Conservation (phyloP, 1,140 invertebrate genomes). For the Scaptomyza hsui region DNA sequence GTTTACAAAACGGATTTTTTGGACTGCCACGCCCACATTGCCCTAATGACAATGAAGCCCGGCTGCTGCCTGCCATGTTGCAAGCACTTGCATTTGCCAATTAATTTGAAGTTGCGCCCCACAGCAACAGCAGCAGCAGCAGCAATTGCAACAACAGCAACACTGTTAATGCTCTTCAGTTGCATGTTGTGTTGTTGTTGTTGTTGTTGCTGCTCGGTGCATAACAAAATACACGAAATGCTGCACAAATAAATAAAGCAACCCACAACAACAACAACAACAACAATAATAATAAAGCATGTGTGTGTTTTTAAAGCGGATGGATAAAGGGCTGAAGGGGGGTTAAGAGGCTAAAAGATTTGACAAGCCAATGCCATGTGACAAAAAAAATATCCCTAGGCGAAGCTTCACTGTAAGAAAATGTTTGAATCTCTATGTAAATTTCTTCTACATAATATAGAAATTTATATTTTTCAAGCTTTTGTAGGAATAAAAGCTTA, state of each 20-base stretch:
- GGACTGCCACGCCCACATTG: slow-evolving; percentile 50
- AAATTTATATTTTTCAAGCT: too few relatives aligned
- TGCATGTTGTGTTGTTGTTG: slow-evolving; percentile 13
- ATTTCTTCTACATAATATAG: too few relatives aligned
- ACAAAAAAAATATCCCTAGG: slow-evolving; percentile 29
- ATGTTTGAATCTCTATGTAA: not conserved
- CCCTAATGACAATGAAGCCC: slow-evolving; percentile 61
- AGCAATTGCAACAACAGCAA: not conserved
- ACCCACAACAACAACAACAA: slow-evolving; percentile 12
- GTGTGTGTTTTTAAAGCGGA: not conserved
- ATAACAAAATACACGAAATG: slow-evolving; percentile 32
- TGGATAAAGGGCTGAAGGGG: not conserved
- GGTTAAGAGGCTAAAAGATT: slow-evolving; percentile 14
- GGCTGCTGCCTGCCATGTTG: slow-evolving; percentile 29
- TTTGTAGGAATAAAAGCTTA: too few relatives aligned
- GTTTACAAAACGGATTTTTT: slow-evolving; percentile 46
- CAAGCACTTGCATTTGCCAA: slow-evolving; percentile 56
- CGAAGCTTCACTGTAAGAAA: not conserved
- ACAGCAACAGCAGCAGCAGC: slow-evolving; percentile 7
- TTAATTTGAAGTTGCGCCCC: slow-evolving; percentile 63
- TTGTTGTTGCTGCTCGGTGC: slow-evolving; percentile 17
- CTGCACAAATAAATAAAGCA: slow-evolving; percentile 60
- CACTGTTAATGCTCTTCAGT: slow-evolving; percentile 3
- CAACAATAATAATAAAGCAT: slow-evolving; percentile 19
- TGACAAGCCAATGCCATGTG: slow-evolving; percentile 60